These are phyloP conservation scores for Nothocercus julius DNA, from an alignment of 2,113 vertebrate species.

Conservation along the genomic window DNA sequence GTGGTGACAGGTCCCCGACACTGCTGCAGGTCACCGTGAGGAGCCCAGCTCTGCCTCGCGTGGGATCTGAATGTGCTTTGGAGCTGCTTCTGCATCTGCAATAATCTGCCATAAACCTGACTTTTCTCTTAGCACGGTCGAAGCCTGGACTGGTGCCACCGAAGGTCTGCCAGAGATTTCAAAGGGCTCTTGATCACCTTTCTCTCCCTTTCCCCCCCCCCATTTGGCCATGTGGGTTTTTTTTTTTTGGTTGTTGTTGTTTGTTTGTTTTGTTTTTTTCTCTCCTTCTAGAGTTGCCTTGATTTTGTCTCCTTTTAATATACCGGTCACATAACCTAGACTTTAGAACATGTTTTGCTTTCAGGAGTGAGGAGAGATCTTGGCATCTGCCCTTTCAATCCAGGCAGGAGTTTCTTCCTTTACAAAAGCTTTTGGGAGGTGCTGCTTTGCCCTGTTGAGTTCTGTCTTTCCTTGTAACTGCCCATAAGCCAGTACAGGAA, in stretches of 20 bases:
- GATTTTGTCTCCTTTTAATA: background rate
- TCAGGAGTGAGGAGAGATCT: background rate
- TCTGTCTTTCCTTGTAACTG: background rate
- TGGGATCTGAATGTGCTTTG: background rate
- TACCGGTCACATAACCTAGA: background rate
- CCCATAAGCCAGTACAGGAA: background rate
- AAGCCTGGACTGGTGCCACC: background rate
- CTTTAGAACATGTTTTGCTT: background rate
- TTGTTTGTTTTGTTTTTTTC: too few species aligned
- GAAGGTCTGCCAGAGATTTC: background rate
- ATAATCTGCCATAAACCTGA: background rate
- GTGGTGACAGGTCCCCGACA: fast-evolving
- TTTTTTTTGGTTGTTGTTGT: too few species aligned
- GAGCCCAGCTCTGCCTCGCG: fast-evolving
- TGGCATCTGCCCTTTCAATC: background rate
- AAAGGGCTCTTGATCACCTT: background rate
- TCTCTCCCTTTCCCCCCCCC: background rate
- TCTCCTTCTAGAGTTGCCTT: background rate
- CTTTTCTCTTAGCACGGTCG: background rate
- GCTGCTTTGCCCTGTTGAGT: background rate
- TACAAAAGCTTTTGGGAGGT: background rate
- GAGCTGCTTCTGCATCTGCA: fast-evolving
- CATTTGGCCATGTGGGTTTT: background rate
- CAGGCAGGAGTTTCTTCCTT: background rate
- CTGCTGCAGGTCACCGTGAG: background rate